Evolutionary conservation across 2,797 vertebrate species (phyloP), one percentile per base, ranked within the genome.

Genomic region (Eleutherodactylus coqui): DNA sequence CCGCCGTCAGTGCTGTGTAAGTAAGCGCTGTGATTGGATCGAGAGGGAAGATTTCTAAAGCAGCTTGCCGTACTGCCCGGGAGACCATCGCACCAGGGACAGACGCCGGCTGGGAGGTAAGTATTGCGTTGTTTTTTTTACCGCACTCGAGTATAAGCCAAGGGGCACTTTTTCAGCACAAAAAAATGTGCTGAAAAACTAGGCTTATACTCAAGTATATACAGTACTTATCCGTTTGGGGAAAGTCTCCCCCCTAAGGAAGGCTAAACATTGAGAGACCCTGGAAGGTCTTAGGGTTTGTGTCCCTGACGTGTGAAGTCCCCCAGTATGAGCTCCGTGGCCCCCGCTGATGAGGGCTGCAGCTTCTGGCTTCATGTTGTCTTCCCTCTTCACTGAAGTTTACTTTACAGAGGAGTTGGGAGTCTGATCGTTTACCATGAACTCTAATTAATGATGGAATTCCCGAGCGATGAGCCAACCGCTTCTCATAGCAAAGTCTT

Each of bases 391-490:
- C 16, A n/a, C 7, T 77, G 32, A 55, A 53, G 24, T 75, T 60
- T 47, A 0, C 27, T 36, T 53, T 64, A 49, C 72, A 47, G 19
- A 27, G 17, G 38, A 36, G 36, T 76, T 84, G 5, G 17, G 36
- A 76, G 58, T 29, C 51, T 67, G 75, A 78, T 77, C 24, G 69
- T 32, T 84, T 53, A 7, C 36, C 62, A 78, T 32, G 43, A 58
- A 60, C 51, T 81, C 27, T 85, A 69, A 45, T 47, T 85, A 53
- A 81, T 79, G 43, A n/a, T 53, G 78, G 62, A 79, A 80, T 81
- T 64, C 17, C 43, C 82, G 60, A 75, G 67, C 49, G 29, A 49
- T 82, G 43, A 53, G 55, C 82, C 83, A 78, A 86, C 83, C 73
- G 41, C 45, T 86, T 38, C 36, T 51, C 75, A 86, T 58, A 83